Conservation (phyloP, 2,888 invertebrate genomes). For the Epiperipatus broadwayi region DNA sequence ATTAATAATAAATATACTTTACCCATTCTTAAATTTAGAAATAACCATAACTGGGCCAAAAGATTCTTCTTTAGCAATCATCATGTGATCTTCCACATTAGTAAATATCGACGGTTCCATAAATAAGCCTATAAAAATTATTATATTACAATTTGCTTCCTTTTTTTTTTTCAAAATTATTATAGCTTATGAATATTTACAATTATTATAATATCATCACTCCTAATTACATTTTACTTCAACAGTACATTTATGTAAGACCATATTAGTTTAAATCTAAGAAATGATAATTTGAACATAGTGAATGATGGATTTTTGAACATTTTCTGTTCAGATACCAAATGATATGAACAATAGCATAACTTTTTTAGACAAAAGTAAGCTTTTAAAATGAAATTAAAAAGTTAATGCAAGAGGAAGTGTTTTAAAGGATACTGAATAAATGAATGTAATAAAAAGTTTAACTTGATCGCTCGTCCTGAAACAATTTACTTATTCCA, state of each 20-base stretch:
- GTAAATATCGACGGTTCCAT: conserved; percentile 84
- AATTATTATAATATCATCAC: conserved; percentile 1
- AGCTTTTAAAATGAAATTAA: too few species aligned
- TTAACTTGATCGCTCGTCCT: too few species aligned
- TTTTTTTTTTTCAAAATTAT: neutral
- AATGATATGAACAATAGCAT: too few species aligned
- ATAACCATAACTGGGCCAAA: conserved; percentile 96
- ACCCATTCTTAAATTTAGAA: conserved; percentile 62
- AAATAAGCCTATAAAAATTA: conserved; percentile 38
- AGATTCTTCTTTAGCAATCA: conserved; percentile 76
- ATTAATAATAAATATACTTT: conserved; percentile 18
- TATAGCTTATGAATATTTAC: conserved; percentile 13
- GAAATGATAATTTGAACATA: too few species aligned
- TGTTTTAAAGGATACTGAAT: too few species aligned
- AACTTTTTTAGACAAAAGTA: too few species aligned
- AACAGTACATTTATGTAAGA: neutral
- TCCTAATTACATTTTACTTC: neutral
- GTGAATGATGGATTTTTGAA: too few species aligned
- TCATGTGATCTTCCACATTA: conserved; percentile 73
- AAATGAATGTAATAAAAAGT: too few species aligned
- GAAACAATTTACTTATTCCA: too few species aligned
- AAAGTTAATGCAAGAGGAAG: too few species aligned
- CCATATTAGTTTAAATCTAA: too few species aligned
- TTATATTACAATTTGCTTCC: neutral
- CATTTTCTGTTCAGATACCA: too few species aligned